phyloP scores from a whole-genome alignment of 2,113 vertebrate species.

The Helogale parvula region DNA sequence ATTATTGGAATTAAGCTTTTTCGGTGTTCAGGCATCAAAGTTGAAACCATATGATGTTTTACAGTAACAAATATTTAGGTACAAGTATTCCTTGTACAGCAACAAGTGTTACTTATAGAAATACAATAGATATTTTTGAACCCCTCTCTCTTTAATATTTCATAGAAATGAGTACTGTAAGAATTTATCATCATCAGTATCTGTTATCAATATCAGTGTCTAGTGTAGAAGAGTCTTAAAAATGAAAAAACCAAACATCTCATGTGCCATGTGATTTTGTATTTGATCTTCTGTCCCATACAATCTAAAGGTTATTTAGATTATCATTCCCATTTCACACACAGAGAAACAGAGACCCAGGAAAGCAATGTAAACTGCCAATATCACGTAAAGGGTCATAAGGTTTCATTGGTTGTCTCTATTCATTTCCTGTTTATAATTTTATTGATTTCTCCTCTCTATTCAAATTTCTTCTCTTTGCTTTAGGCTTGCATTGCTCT shows the following conservation, averaged over 20 bases:
- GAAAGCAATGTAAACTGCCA: neutral
- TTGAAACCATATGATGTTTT: neutral
- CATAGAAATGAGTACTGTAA: neutral
- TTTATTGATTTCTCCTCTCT: neutral
- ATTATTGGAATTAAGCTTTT: neutral
- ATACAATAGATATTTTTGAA: neutral
- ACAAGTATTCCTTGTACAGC: neutral
- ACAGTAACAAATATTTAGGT: neutral
- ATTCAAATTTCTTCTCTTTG: neutral
- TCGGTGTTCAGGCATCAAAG: neutral
- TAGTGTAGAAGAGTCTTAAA: neutral
- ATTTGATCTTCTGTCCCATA: neutral
- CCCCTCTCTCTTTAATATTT: neutral
- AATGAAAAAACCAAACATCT: neutral
- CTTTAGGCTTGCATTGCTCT: neutral
- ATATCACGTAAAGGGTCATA: neutral
- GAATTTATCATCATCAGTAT: neutral
- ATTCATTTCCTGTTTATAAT: neutral
- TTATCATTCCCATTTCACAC: neutral
- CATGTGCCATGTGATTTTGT: neutral
- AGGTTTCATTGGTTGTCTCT: no score
- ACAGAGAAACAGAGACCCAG: neutral
- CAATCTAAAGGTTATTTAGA: neutral
- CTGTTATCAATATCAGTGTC: neutral
- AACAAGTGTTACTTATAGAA: neutral